phyloP scores from a whole-genome alignment of 2,113 vertebrate genomes.

The Serinus canaria region DNA sequence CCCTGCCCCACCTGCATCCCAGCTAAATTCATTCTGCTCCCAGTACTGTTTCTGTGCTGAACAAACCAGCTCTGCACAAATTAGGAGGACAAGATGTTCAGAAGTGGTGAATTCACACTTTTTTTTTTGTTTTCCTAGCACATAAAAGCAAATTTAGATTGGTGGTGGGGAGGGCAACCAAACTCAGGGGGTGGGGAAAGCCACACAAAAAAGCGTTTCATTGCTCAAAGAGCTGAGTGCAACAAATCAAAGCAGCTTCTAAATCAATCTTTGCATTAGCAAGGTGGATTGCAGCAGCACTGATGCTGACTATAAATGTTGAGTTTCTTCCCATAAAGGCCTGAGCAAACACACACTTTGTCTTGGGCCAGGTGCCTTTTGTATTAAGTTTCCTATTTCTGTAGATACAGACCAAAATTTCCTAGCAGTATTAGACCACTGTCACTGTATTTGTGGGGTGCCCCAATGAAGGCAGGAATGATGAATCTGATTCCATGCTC shows the following conservation, averaged over 20 bases:
- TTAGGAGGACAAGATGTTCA: constrained; percentile 64
- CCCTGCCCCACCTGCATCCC: background rate
- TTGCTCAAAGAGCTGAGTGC: background rate
- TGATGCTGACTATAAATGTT: background rate
- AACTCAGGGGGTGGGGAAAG: background rate
- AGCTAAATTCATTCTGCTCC: constrained; percentile 44
- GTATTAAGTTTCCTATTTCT: background rate
- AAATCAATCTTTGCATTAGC: background rate
- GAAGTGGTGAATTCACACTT: constrained; percentile 56
- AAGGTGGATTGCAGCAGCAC: background rate
- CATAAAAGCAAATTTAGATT: constrained; percentile 50
- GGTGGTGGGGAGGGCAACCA: background rate
- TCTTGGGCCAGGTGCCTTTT: background rate
- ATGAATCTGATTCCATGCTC: no score
- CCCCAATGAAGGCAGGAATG: no score
- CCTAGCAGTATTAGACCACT: background rate
- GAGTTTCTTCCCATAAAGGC: background rate
- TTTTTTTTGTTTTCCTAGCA: constrained; percentile 35
- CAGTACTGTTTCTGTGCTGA: constrained; percentile 4
- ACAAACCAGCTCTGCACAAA: constrained; percentile 28
- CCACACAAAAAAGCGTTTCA: background rate
- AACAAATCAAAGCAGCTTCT: background rate
- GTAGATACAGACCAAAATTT: background rate
- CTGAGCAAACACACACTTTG: rapidly evolving
- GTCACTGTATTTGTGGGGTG: no score